Evolutionary conservation across 2,888 invertebrate genomes (phyloP).

Genomic region (Clivina fossor): DNA sequence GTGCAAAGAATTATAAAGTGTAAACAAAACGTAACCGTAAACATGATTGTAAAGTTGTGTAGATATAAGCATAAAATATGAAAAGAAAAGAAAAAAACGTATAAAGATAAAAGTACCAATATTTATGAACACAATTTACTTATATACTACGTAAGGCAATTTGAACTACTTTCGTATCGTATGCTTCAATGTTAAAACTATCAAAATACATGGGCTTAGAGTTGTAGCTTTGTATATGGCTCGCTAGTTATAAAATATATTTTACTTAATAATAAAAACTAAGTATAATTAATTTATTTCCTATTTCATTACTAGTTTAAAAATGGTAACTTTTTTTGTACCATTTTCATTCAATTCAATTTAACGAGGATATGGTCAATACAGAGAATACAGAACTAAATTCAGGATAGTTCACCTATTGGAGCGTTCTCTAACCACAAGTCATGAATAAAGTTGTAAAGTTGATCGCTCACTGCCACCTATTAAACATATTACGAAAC

Average conservation of each 20-base stretch:
- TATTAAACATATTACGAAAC: too few species aligned
- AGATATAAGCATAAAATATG: too few species aligned
- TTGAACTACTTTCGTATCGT: constrained; percentile 12
- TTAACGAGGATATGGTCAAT: too few species aligned
- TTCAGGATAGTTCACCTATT: constrained; percentile 91
- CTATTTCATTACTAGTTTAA: too few species aligned
- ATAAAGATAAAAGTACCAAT: constrained; percentile 5
- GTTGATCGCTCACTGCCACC: constrained; percentile 88
- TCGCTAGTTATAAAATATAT: constrained; percentile 5
- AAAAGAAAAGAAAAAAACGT: too few species aligned
- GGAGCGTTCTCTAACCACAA: constrained; percentile 97
- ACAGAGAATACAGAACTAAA: background rate
- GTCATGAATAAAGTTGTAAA: constrained; percentile 93
- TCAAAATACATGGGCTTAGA: constrained; percentile 7
- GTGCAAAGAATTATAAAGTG: too few species aligned
- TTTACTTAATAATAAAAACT: constrained; percentile 14
- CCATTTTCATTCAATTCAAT: too few species aligned
- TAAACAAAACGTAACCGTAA: too few species aligned
- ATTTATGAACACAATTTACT: constrained; percentile 31
- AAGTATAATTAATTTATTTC: too few species aligned
- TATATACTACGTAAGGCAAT: constrained; percentile 30
- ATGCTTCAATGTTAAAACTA: constrained; percentile 7
- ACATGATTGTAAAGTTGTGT: too few species aligned
- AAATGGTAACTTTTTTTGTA: too few species aligned
- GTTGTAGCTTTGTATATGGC: too few species aligned